These are phyloP conservation scores for Harmothoe impar DNA, from an alignment of 2,888 invertebrate genomes.

Conservation along the genomic window DNA sequence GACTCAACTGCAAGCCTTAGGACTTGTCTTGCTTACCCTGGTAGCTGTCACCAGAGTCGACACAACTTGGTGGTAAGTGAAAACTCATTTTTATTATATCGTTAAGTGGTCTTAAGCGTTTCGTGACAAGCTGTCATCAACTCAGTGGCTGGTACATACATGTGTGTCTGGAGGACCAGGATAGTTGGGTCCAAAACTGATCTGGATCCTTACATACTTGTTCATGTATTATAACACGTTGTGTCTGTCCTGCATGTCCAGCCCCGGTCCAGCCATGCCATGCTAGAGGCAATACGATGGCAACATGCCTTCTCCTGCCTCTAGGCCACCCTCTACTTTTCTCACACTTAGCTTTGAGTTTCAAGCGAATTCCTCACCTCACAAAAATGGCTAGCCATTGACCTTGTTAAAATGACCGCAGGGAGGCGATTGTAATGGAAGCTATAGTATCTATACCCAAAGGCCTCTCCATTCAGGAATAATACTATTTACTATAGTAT, in stretches of 20 bases:
- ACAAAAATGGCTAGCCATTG: background rate
- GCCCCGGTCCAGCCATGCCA: background rate
- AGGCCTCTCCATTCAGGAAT: no score
- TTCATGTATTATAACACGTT: no score
- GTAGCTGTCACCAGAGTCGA: conserved; percentile 37
- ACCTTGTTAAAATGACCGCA: background rate
- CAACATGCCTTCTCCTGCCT: background rate
- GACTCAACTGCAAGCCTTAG: conserved; percentile 39
- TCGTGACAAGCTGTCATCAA: conserved; percentile 32
- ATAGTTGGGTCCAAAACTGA: no score
- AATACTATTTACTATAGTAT: no score
- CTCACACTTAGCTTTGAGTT: background rate
- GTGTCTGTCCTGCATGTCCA: background rate
- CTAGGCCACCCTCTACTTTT: background rate
- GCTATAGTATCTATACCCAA: no score
- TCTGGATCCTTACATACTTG: background rate
- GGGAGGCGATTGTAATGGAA: background rate
- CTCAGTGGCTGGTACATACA: background rate
- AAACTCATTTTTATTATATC: background rate
- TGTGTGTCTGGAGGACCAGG: background rate
- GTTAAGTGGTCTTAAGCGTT: background rate
- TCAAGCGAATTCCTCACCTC: conserved; percentile 29
- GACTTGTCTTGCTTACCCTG: conserved; percentile 41
- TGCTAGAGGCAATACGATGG: background rate
- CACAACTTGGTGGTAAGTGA: conserved; percentile 56